phyloP scores from a whole-genome alignment of 2,888 invertebrate genomes.

The Antitype chi region DNA sequence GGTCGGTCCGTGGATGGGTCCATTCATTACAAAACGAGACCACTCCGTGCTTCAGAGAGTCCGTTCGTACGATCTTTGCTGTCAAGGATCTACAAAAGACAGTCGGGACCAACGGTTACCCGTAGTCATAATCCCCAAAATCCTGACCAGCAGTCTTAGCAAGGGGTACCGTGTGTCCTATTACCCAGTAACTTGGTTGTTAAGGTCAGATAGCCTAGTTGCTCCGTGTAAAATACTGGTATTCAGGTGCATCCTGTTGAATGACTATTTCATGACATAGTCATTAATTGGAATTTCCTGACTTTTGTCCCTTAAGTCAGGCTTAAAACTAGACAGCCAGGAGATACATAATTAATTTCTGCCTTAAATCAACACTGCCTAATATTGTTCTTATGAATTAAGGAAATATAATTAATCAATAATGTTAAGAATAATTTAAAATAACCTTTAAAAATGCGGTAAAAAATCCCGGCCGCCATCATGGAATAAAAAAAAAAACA shows the following conservation, averaged over 20 bases:
- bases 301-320: no score
- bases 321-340: no score
- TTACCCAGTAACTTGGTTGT: background rate
- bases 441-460: conserved; percentile 34
- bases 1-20: no score
- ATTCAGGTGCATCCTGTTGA: no score
- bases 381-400: background rate
- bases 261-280: no score
- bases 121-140: background rate
- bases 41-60: no score
- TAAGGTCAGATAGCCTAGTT: no score
- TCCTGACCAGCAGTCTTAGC: background rate
- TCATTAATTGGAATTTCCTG: no score
- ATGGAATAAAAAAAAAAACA: conserved; percentile 20
- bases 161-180: background rate
- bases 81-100: no score
- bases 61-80: background rate
- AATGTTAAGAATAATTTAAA: conserved; percentile 3
- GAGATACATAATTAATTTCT: background rate
- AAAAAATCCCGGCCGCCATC: conserved; percentile 25
- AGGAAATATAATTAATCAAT: conserved; percentile 7
- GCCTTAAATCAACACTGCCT: background rate
- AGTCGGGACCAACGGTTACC: background rate
- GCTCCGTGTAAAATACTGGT: no score
- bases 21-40: no score